Percentiles rank a stretch among this genome's conserved stretches.
These are phyloP conservation scores for Drosophila novamexicana DNA, from an alignment of 1,140 invertebrate genomes.

Conservation along the genomic window DNA sequence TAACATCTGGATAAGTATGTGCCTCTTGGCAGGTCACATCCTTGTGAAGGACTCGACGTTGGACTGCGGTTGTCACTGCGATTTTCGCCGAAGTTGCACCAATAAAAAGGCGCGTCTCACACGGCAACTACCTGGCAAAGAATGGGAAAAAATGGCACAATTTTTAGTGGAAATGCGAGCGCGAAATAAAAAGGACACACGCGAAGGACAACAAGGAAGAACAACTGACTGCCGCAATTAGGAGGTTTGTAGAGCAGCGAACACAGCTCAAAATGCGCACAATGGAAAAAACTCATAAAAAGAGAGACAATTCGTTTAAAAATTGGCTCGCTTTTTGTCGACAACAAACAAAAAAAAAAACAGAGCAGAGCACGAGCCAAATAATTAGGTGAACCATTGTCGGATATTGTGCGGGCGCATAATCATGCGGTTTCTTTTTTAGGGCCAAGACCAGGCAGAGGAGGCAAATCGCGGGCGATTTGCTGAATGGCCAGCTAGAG, in stretches of 20 bases:
- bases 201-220: slow-evolving; percentile 2
- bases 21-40: slow-evolving; percentile 11
- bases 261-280: slow-evolving; percentile 45
- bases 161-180: slow-evolving; percentile 81
- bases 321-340: slow-evolving; percentile 78
- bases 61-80: slow-evolving; percentile 33
- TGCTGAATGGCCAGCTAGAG: slow-evolving; percentile 25
- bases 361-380: slow-evolving; percentile 56
- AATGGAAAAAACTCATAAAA: slow-evolving; percentile 80
- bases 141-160: slow-evolving; percentile 55
- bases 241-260: slow-evolving; percentile 67
- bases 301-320: slow-evolving; percentile 77
- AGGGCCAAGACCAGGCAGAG: not conserved
- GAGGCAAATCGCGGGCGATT: not conserved
- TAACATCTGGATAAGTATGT: not conserved
- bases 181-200: slow-evolving; percentile 58
- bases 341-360: slow-evolving; percentile 14
- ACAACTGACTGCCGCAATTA: slow-evolving; percentile 71
- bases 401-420: slow-evolving; percentile 57
- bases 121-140: slow-evolving; percentile 25
- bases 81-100: slow-evolving; percentile 70
- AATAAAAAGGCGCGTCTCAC: slow-evolving; percentile 75
- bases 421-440: slow-evolving; percentile 77
- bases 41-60: slow-evolving; percentile 23
- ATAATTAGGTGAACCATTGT: slow-evolving; percentile 78